A percentile compares a stretch with the other conserved stretches of the same genome.
Conservation (phyloP, 2,888 invertebrate species). For the Himalopsyche kuldschensis region DNA sequence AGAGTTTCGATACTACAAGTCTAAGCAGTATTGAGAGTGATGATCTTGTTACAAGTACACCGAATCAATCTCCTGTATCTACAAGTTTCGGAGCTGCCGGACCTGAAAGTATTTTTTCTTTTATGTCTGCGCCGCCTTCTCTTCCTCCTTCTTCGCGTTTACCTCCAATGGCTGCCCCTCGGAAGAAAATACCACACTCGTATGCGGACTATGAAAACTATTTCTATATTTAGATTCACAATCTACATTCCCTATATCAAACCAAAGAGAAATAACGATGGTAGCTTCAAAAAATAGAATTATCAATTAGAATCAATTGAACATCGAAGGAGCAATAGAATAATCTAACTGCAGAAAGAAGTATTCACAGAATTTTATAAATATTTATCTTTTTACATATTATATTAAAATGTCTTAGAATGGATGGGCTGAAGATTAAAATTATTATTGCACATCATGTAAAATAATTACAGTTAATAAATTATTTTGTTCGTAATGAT, state of each 20-base stretch:
- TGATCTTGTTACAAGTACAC: slow-evolving; percentile 39
- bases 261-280: not conserved
- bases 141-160: slow-evolving; percentile 16
- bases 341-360: not conserved
- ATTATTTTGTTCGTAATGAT: not conserved
- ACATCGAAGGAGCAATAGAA: not conserved
- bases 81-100: slow-evolving; percentile 25
- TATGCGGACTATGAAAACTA: slow-evolving; percentile 69
- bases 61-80: slow-evolving; percentile 33
- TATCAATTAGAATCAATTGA: too few species aligned
- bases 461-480: not conserved
- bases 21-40: slow-evolving; percentile 41
- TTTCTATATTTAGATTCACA: slow-evolving; percentile 60
- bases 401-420: not conserved
- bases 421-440: not conserved
- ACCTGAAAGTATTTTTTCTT: slow-evolving; percentile 34
- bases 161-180: slow-evolving; percentile 41
- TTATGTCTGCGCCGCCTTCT: slow-evolving; percentile 12
- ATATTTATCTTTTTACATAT: not conserved
- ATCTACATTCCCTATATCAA: not conserved
- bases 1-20: slow-evolving; percentile 43
- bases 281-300: not conserved
- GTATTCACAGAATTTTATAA: not conserved
- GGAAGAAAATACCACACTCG: slow-evolving; percentile 46
- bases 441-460: not conserved